Base-by-base conservation (phyloP, 2,888 invertebrate genomes). In the Siphonodentalium dalli region DNA sequence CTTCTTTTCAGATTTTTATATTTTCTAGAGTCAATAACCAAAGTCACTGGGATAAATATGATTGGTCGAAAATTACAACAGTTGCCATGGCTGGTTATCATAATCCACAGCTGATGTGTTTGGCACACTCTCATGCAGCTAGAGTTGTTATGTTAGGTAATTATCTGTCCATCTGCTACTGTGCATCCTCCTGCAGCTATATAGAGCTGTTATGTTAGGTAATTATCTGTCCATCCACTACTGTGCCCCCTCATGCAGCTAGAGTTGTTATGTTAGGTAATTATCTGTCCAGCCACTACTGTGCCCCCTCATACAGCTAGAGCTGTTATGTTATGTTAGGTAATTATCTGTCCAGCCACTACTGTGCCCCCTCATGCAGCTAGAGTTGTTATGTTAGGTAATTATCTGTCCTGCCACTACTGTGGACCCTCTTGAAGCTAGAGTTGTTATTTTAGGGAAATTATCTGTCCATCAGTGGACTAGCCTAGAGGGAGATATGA, bases 21-120 rank as follows among this genome's bases (percentile, higher is more conserved):
- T n/a, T n/a, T n/a, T n/a, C n/a, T n/a, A n/a, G n/a, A n/a, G n/a
- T n/a, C n/a, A n/a, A n/a, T n/a, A n/a, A n/a, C n/a, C n/a, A n/a
- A n/a, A n/a, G n/a, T n/a, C n/a, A n/a, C n/a, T 78, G 77, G 78
- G 54, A 35, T n/a, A 68, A 63, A 37, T 82, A 78, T 64, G 72
- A 81, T 61, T 82, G 80, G 81, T 54, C 60, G 21, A 80, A 77
- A 59, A 63, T 81, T 23, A 81, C 81, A 1, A 79, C 81, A 0
- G 69, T 82, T 11, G 79, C 78, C 1, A 68, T 76, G 60, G 73
- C 76, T 27, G 77, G 78, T 20, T 82, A 77, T 48, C 49, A 72
- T 24, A 78, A 78, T 55, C 48, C 57, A 2, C 58, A 71, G 2
- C 65, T 82, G n/a, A 68, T 80, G 61, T 79, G 81, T 52, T 63